Evolutionary conservation across 1,140 invertebrate species (phyloP).

Genomic region (Brachionus rotundiformis): DNA sequence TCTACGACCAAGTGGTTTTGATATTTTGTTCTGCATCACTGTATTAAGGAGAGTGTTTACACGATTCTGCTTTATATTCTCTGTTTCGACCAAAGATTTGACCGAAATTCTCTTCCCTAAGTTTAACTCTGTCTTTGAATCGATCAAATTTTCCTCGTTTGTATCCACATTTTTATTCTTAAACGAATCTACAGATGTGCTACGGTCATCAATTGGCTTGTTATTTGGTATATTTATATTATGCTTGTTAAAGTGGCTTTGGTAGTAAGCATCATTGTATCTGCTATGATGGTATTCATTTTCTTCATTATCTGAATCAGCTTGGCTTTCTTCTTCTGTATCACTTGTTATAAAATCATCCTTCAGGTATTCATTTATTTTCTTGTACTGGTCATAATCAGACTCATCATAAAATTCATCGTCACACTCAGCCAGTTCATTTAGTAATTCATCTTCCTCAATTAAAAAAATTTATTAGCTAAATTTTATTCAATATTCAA

Average conservation of each 20-base stretch:
- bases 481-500: not conserved
- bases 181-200: not conserved
- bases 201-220: not conserved
- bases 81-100: not conserved
- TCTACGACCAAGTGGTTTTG: not conserved
- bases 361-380: slow-evolving; percentile 44
- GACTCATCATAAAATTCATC: slow-evolving; percentile 47
- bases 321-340: slow-evolving; percentile 23
- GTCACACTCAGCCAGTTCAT: slow-evolving; percentile 37
- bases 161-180: not conserved
- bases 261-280: not conserved
- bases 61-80: slow-evolving; percentile 39
- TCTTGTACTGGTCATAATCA: not conserved
- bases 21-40: not conserved
- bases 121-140: not conserved
- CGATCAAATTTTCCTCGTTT: not conserved
- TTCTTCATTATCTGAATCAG: slow-evolving; percentile 29
- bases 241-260: not conserved
- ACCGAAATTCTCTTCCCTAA: not conserved
- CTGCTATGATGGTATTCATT: slow-evolving; percentile 20
- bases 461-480: not conserved
- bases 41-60: slow-evolving; percentile 36
- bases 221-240: not conserved
- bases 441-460: slow-evolving; percentile 42
- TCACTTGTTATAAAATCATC: slow-evolving; percentile 39